Evolutionary conservation across 2,888 invertebrate genomes (phyloP).

Genomic region (Pyrrhia umbra): DNA sequence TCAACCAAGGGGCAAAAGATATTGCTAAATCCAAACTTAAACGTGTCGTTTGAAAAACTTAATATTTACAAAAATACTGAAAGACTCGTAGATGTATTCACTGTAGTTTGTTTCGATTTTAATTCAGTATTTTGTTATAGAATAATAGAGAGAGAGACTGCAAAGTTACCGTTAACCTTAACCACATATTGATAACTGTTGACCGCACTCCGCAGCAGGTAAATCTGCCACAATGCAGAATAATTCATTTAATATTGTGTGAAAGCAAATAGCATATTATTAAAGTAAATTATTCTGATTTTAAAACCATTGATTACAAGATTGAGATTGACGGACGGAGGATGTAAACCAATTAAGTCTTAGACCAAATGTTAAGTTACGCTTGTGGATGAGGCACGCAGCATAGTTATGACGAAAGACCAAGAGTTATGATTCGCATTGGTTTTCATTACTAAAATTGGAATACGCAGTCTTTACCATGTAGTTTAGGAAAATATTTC

Average conservation of each 20-base stretch:
- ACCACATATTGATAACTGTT: slow-evolving; percentile 2
- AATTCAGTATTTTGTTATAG: too few relatives aligned
- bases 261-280: neutral
- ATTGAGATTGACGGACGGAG: too few relatives aligned
- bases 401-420: neutral
- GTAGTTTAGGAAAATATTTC: too few relatives aligned
- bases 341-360: too few relatives aligned
- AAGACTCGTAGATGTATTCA: neutral
- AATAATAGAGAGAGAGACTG: neutral
- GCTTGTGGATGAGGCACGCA: slow-evolving; percentile 1
- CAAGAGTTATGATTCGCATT: neutral
- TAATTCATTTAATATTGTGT: neutral
- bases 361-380: slow-evolving; percentile 20
- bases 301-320: too few relatives aligned
- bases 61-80: neutral
- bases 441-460: neutral
- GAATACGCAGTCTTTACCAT: too few relatives aligned
- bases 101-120: too few relatives aligned
- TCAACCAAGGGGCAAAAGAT: neutral
- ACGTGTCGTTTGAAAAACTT: too few relatives aligned
- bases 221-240: neutral
- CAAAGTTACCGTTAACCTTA: neutral
- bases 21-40: neutral
- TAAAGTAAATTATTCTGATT: neutral
- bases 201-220: slow-evolving; percentile 1